Evolutionary conservation across 2,113 vertebrate species (phyloP).

Genomic region (Salvelinus sp.): DNA sequence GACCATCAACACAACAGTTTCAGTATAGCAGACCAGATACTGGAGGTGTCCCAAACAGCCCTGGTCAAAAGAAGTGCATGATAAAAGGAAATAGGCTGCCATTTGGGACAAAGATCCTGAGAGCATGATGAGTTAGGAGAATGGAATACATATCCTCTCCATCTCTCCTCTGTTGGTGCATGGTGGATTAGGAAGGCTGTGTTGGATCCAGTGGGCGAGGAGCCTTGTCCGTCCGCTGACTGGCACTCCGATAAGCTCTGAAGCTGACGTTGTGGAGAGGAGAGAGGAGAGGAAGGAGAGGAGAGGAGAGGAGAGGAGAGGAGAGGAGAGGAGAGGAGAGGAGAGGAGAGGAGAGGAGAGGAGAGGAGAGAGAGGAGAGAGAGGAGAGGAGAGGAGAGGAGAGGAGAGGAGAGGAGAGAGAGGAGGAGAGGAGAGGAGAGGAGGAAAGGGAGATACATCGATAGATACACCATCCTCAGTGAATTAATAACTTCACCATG

Average conservation of each 20-base stretch:
- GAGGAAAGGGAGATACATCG: background rate
- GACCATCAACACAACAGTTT: too few relatives aligned
- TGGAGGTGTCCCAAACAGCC: too few relatives aligned
- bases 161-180: background rate
- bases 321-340: background rate
- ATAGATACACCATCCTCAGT: too few relatives aligned
- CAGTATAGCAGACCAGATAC: too few relatives aligned
- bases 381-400: too few relatives aligned
- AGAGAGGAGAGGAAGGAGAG: background rate
- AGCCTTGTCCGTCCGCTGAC: background rate
- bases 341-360: background rate
- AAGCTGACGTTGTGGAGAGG: background rate
- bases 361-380: background rate
- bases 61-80: too few relatives aligned
- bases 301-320: background rate
- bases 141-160: background rate
- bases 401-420: background rate
- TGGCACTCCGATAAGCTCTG: background rate
- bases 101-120: too few relatives aligned
- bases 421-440: background rate
- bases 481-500: too few relatives aligned
- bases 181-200: conserved; percentile 28
- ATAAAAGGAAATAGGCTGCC: too few relatives aligned
- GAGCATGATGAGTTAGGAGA: too few relatives aligned
- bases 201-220: background rate